Base-by-base conservation (phyloP, 2,797 vertebrate genomes). In the Pangasius krempfi region DNA sequence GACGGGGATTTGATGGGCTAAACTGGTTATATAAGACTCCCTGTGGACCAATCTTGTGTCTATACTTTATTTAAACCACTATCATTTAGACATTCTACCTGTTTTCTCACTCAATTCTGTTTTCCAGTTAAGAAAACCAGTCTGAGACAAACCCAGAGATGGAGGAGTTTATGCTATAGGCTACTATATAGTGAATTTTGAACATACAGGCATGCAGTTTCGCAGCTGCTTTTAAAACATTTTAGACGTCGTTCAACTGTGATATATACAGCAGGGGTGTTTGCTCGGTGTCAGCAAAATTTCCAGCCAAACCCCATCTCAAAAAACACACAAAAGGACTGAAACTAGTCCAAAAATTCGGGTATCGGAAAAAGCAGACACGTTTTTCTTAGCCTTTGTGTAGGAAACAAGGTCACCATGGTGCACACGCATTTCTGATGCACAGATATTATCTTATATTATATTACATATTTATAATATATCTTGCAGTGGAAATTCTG, bases 1-100 rank as follows among this genome's bases (percentile, higher is more conserved):
- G 86, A 92, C 92, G 81, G 83, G 72, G 73, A 78, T 90, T 84
- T 90, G 89, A 91, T 91, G 90, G 78, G 68, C 85, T 87, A 89
- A 89, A 75, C 6, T 50, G 79, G 84, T 90, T 90, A 89, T 91
- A 88, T 64, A 60, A 64, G 58, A 62, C n/a, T 87, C 86, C 86
- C 87, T 68, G 68, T 58, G 64, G 88, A 22, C 44, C 86, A 82
- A 73, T 75, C 60, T 87, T 47, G 73, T 86, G 79, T 78, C 75
- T 56, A 37, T 60, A 84, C 84, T 16, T 60, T 81, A 87, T 87
- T 87, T 37, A 75, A 83, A 80, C 80, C 72, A 58, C 33, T 20
- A 44, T 90, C 79, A 87, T 54, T 58, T 76, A 54, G 83, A 81
- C 86, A 70, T 2, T n/a, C 12, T 9, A 52, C 30, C 18, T 25